phyloP scores from a whole-genome alignment of 2,113 vertebrate species.

The Tichodroma muraria region DNA sequence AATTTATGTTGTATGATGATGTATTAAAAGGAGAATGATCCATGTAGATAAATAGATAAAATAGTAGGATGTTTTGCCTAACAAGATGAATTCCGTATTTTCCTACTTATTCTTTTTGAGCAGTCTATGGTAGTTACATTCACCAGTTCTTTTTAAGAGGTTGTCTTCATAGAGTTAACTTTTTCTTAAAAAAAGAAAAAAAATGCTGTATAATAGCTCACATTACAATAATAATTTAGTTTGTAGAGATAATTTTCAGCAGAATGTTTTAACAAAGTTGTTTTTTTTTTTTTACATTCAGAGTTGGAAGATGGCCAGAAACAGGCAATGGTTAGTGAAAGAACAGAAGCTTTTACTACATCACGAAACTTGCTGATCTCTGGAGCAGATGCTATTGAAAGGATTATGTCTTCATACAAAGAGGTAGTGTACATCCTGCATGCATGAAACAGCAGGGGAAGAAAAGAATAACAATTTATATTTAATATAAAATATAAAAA shows the following conservation, averaged over 20 bases:
- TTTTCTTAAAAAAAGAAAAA: background rate
- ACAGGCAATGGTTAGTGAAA: conserved; percentile 91
- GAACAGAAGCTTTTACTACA: conserved; percentile 96
- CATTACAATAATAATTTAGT: background rate
- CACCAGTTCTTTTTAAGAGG: background rate
- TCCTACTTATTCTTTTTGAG: background rate
- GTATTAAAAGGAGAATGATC: background rate
- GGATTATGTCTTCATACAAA: conserved; percentile 99
- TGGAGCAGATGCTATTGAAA: conserved; percentile 94
- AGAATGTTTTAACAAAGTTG: background rate
- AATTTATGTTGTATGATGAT: background rate
- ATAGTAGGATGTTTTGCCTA: background rate
- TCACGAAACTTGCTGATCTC: conserved; percentile 93
- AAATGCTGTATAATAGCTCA: background rate
- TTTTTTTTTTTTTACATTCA: conserved; percentile 52
- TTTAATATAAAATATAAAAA: background rate
- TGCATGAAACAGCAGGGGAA: background rate
- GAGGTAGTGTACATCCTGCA: conserved; percentile 76
- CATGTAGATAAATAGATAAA: background rate
- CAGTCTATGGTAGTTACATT: background rate
- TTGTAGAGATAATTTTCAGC: background rate
- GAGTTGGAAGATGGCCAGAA: conserved; percentile 87
- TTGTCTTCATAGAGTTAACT: background rate
- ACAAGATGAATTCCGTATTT: background rate
- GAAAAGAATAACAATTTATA: background rate